These are phyloP conservation scores for Diaprepes abbreviatus DNA, from an alignment of 2,888 invertebrate species.

Conservation along the genomic window DNA sequence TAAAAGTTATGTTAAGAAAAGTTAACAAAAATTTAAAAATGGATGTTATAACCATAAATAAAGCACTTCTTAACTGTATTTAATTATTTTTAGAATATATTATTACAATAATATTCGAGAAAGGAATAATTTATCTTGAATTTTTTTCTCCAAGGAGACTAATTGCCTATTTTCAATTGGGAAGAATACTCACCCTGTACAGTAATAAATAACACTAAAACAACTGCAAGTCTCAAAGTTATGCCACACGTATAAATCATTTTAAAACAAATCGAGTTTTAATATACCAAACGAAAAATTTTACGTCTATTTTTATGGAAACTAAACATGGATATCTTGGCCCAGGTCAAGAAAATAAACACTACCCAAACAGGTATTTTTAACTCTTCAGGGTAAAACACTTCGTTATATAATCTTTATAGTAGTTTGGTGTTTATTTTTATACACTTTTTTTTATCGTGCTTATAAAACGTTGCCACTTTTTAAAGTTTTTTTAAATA, in stretches of 20 bases:
- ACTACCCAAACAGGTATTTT: neutral
- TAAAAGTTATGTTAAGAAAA: no score
- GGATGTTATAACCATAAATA: no score
- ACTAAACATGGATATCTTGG: constrained; percentile 59
- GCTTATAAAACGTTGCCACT: neutral
- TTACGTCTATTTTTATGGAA: constrained; percentile 55
- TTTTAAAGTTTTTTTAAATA: neutral
- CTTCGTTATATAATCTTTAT: neutral
- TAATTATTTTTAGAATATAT: no score
- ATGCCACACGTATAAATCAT: constrained; percentile 21
- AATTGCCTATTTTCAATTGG: no score
- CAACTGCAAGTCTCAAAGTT: neutral
- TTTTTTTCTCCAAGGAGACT: no score
- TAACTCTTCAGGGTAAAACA: no score
- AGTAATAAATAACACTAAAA: constrained; percentile 11
- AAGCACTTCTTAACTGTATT: no score
- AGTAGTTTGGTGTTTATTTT: neutral
- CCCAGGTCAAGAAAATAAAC: constrained; percentile 59
- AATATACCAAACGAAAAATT: constrained; percentile 41
- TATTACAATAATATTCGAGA: no score
- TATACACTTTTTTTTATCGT: neutral
- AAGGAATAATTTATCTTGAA: no score
- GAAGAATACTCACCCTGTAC: constrained; percentile 37
- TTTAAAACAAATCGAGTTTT: constrained; percentile 22
- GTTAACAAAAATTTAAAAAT: no score